These are phyloP conservation scores for Oncorhynchus clarkii DNA, from an alignment of 2,113 vertebrate genomes.

Conservation along the genomic window DNA sequence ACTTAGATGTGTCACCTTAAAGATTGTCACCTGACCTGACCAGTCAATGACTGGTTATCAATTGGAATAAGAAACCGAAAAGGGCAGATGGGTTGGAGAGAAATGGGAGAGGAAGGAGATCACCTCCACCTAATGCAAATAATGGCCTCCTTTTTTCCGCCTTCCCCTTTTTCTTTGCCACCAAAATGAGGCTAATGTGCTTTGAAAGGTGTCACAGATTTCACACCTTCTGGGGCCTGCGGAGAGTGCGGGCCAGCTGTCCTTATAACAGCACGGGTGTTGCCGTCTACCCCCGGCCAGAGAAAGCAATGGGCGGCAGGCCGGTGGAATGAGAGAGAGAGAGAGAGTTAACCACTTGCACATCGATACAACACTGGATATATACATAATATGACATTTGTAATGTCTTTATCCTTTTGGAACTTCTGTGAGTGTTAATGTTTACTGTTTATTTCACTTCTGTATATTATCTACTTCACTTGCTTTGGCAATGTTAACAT, in stretches of 20 bases:
- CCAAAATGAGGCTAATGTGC: constrained; percentile 74
- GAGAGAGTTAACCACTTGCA: no score
- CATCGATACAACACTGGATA: no score
- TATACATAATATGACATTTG: no score
- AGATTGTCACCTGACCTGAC: no score
- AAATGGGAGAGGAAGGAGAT: constrained; percentile 23
- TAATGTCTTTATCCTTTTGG: no score
- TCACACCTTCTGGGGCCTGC: constrained; percentile 72
- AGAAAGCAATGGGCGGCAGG: constrained; percentile 53
- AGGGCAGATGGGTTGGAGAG: background rate
- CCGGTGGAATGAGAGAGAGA: background rate
- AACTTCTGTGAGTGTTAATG: no score
- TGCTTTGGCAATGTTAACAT: no score
- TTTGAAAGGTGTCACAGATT: constrained; percentile 76
- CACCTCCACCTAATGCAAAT: constrained; percentile 48
- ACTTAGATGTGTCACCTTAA: background rate
- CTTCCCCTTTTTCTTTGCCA: constrained; percentile 35
- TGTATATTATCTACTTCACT: no score
- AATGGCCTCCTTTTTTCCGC: constrained; percentile 10
- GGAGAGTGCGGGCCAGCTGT: constrained; percentile 75
- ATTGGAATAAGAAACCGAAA: constrained; percentile 23
- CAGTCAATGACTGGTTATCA: constrained; percentile 33
- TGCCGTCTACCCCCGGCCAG: constrained; percentile 68
- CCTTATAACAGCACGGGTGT: constrained; percentile 72
- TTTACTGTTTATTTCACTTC: no score